Evolutionary conservation across 2,888 invertebrate genomes (phyloP).

Genomic region (Protodeltote pygarga): DNA sequence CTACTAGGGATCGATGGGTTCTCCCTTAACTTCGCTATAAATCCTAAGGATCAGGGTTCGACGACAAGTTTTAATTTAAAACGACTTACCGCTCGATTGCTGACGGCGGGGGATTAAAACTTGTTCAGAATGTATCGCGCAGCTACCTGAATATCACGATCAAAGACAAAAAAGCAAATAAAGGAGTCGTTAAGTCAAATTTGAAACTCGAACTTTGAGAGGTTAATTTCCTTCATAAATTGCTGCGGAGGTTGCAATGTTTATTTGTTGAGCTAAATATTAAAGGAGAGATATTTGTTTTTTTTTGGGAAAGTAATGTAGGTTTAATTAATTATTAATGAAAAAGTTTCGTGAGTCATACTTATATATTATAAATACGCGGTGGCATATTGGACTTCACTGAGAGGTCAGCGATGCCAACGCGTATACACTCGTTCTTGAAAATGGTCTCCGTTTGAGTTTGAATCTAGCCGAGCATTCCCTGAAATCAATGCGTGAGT

Average conservation of each 20-base stretch:
- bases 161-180: constrained; percentile 56
- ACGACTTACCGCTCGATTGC: constrained; percentile 77
- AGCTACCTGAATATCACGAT: constrained; percentile 56
- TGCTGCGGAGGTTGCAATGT: constrained; percentile 11
- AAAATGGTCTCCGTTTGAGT: too few species aligned
- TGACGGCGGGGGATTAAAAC: constrained; percentile 72
- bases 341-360: too few species aligned
- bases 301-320: constrained; percentile 9
- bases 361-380: too few species aligned
- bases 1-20: constrained; percentile 48
- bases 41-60: constrained; percentile 62
- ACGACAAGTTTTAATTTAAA: constrained; percentile 78
- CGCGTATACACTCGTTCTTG: too few species aligned
- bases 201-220: constrained; percentile 14
- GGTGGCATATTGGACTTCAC: too few species aligned
- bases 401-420: too few species aligned
- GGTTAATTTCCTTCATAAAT: constrained; percentile 41
- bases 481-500: too few species aligned
- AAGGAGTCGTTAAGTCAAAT: constrained; percentile 42
- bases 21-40: constrained; percentile 55
- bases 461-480: too few species aligned
- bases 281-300: neutral
- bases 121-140: constrained; percentile 63
- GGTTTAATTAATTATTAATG: too few species aligned
- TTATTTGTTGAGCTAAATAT: constrained; percentile 9